These are phyloP conservation scores for Phrixothrix hirtus DNA, from an alignment of 2,888 invertebrate species.

Conservation along the genomic window DNA sequence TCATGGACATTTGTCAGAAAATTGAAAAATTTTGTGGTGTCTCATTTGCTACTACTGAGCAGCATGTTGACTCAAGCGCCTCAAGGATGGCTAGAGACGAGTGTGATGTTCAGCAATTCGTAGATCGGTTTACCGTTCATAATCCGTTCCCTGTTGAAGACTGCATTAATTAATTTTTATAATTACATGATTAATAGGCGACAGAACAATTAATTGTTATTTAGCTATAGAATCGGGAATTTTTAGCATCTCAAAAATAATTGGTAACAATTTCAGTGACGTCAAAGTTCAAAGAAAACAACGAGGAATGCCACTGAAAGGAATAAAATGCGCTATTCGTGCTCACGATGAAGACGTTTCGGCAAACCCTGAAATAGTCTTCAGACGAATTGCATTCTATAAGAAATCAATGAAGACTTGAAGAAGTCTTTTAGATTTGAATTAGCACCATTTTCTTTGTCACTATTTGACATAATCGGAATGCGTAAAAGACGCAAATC, in stretches of 20 bases:
- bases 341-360: not conserved
- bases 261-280: no score
- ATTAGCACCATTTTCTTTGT: not conserved
- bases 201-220: slow-evolving; percentile 2
- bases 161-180: no score
- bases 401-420: not conserved
- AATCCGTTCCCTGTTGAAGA: slow-evolving; percentile 3
- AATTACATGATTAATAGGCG: not conserved
- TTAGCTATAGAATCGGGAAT: no score
- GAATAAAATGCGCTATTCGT: not conserved
- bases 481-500: slow-evolving; percentile 1
- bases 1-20: slow-evolving; percentile 20
- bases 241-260: slow-evolving; percentile 3
- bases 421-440: not conserved
- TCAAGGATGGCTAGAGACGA: not conserved
- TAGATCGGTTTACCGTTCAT: not conserved
- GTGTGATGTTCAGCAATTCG: not conserved
- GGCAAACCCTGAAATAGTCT: not conserved
- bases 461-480: not conserved
- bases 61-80: slow-evolving; percentile 7
- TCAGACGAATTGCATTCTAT: not conserved
- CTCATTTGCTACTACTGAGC: slow-evolving; percentile 20
- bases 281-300: no score
- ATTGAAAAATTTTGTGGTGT: slow-evolving; percentile 35
- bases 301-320: no score